Evolutionary conservation across 2,797 vertebrate genomes (phyloP).

Genomic region (Leptatherina wallacei): DNA sequence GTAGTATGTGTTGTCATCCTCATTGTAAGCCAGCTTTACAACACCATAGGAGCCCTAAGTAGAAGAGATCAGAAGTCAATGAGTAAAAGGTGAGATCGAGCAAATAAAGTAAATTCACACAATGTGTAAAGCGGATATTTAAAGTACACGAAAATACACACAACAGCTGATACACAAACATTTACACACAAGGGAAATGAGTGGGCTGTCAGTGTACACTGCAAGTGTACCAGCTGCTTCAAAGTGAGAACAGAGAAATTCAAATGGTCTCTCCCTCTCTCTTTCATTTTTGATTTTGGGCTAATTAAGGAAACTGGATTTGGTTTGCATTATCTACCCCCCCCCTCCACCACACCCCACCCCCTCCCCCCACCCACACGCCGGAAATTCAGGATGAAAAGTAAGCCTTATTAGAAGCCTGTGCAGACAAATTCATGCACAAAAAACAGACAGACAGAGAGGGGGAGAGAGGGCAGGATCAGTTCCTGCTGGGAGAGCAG

Average conservation of each 20-base stretch:
- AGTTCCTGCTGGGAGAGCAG: constrained; percentile 79
- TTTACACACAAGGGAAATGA: constrained; percentile 38
- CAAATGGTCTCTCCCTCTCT: constrained; percentile 54
- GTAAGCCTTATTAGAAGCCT: constrained; percentile 54
- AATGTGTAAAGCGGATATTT: constrained; percentile 28
- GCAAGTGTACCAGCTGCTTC: constrained; percentile 68
- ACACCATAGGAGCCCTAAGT: constrained; percentile 96
- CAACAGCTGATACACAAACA: constrained; percentile 35
- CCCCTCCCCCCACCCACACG: constrained; percentile 42
- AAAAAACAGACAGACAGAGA: constrained; percentile 35
- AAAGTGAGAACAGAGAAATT: constrained; percentile 68
- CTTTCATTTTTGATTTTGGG: constrained; percentile 67
- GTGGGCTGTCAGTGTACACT: constrained; percentile 54
- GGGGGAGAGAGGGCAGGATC: constrained; percentile 19
- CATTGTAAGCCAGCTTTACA: constrained; percentile 99
- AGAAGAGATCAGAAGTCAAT: constrained; percentile 25
- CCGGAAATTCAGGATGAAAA: constrained; percentile 56
- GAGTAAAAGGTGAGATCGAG: constrained; percentile 34
- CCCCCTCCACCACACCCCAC: constrained; percentile 44
- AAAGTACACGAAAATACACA: constrained; percentile 42
- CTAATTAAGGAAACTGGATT: constrained; percentile 74
- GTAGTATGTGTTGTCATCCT: constrained; percentile 98
- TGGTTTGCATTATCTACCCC: constrained; percentile 52
- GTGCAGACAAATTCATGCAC: constrained; percentile 39
- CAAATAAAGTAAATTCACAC: constrained; percentile 41